Evolutionary conservation across 2,113 vertebrate genomes (phyloP), one percentile per base, ranked within the genome.

Genomic region (Hymenochirus boettgeri): DNA sequence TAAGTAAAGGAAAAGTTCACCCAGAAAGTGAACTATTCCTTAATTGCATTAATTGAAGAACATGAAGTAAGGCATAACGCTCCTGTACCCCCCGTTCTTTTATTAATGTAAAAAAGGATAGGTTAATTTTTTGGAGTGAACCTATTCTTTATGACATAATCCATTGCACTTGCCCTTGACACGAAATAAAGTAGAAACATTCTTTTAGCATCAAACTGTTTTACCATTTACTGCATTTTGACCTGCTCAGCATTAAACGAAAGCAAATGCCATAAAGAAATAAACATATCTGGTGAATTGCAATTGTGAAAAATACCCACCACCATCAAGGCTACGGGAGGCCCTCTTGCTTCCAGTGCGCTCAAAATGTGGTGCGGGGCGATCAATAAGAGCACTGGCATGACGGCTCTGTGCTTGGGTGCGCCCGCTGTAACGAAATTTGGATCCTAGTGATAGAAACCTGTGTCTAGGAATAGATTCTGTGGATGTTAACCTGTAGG

Each of bases 401-500:
- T 98, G 93, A 24, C 93, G 83, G 0, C 92, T 97, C 81, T 99
- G 94, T 0, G 93, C 93, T 80, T 99, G 96, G 6, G 96, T 99
- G 18, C 96, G 86, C 1, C 96, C 96, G 1, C 95, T 98, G 80
- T 98, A 99, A 46, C 95, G 93, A 70, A 99, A 99, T 81, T 98
- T 98, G 24, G 96, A 99, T 69, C 96, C 96, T 78, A 99, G 75
- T 0, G 91, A 93, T 70, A 98, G 78, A 78, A 99, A 97, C 75
- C 90, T 88, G 81, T 90, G 89, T 26, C 95, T 96, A 0, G 96
- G 95, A 72, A 96, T 90, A 72, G 90, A 91, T 76, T 99, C 96
- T 0, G 95, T 93, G 72, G 95, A 94, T 7, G 91, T 95, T 71
- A 99, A 80, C 80, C 96, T 99, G 70, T 1, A 50, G 57, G 26